Evolutionary conservation across 2,113 vertebrate species (phyloP).

Genomic region (Oostethus manadensis): DNA sequence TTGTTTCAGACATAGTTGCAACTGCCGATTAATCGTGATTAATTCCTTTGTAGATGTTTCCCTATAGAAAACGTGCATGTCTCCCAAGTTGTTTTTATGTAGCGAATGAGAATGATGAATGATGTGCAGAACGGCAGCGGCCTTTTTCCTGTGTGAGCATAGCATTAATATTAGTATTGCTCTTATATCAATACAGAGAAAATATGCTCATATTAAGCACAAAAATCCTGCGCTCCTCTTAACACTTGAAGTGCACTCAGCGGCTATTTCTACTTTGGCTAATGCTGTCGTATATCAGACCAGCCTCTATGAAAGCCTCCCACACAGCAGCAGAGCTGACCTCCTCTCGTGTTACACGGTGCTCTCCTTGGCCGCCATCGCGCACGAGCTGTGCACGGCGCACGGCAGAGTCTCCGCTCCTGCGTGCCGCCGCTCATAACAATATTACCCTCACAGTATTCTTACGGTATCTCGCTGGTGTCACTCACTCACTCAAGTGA

Average conservation of each 20-base stretch:
- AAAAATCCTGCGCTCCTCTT: slow-evolving; percentile 48
- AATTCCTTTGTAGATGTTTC: too few relatives aligned
- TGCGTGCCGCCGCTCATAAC: too few relatives aligned
- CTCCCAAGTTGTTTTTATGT: too few relatives aligned
- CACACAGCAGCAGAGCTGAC: slow-evolving; percentile 47
- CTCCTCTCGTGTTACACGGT: slow-evolving; percentile 34
- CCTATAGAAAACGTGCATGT: too few relatives aligned
- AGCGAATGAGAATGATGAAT: too few relatives aligned
- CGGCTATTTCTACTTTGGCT: slow-evolving; percentile 62
- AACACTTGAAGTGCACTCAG: slow-evolving; percentile 70
- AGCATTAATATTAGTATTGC: background rate
- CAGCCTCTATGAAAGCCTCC: slow-evolving; percentile 66
- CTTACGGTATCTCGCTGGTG: too few relatives aligned
- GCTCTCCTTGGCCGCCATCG: slow-evolving; percentile 20
- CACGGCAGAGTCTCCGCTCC: background rate
- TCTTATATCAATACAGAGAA: slow-evolving; percentile 28
- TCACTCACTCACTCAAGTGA: too few relatives aligned
- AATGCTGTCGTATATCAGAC: slow-evolving; percentile 64
- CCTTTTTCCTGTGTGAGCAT: background rate
- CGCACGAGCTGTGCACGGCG: slow-evolving; percentile 6
- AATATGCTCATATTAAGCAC: slow-evolving; percentile 55
- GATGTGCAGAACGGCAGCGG: background rate
- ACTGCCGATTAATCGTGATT: too few relatives aligned
- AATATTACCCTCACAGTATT: too few relatives aligned
- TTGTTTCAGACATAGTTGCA: too few relatives aligned